These are phyloP conservation scores for Chironomus tentans DNA, from an alignment of 2,888 invertebrate species.

Conservation along the genomic window DNA sequence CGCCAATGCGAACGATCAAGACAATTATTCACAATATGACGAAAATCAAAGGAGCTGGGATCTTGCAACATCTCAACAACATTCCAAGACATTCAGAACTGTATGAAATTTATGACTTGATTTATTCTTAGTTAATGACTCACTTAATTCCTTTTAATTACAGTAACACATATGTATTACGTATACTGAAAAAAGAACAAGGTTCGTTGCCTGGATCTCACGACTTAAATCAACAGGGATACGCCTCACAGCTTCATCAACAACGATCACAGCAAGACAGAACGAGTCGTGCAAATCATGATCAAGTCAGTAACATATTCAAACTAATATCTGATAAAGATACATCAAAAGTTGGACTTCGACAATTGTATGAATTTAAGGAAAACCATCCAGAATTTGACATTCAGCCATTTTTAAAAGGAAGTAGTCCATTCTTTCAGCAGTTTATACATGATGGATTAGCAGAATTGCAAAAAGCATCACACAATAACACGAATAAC, in stretches of 20 bases:
- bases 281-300: constrained; percentile 50
- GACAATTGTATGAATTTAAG: constrained; percentile 41
- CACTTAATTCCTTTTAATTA: constrained; percentile 4
- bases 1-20: constrained; percentile 84
- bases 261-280: constrained; percentile 23
- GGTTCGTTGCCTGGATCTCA: background rate
- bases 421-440: constrained; percentile 40
- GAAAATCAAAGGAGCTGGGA: constrained; percentile 74
- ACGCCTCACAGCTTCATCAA: background rate
- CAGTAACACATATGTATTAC: background rate
- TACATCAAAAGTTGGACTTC: constrained; percentile 63
- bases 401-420: constrained; percentile 39
- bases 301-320: constrained; percentile 78
- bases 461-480: constrained; percentile 38
- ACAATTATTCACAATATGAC: constrained; percentile 88
- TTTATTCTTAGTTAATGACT: background rate
- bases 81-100: constrained; percentile 76
- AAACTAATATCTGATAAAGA: constrained; percentile 85
- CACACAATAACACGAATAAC: constrained; percentile 13
- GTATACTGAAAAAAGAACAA: constrained; percentile 1
- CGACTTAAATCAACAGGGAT: background rate
- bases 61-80: constrained; percentile 67
- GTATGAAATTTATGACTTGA: background rate
- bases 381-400: constrained; percentile 41
- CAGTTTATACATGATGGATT: constrained; percentile 43